Evolutionary conservation across 2,113 vertebrate genomes (phyloP).

Genomic region (Halcyon malimbica): DNA sequence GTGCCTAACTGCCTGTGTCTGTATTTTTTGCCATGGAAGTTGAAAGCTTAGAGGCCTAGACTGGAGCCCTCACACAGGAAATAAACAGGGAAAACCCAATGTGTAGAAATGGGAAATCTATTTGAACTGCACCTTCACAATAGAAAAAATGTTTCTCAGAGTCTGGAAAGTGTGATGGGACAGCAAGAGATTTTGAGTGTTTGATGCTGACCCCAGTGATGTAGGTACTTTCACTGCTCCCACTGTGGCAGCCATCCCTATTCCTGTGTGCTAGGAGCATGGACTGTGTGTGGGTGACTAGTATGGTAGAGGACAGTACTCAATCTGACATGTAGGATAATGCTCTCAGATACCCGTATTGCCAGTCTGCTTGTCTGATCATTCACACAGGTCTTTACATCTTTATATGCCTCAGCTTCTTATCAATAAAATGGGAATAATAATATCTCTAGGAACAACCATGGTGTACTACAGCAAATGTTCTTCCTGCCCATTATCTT

Average conservation of each 20-base stretch:
- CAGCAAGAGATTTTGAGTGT: not conserved
- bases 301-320: not conserved
- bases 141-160: not conserved
- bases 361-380: not conserved
- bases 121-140: not conserved
- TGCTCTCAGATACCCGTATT: not conserved
- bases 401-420: not conserved
- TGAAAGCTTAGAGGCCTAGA: not conserved
- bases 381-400: not conserved
- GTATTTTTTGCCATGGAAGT: not conserved
- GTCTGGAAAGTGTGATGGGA: not conserved
- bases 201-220: not conserved
- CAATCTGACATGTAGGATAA: not conserved
- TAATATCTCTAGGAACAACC: not conserved
- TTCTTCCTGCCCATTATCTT: not conserved
- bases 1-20: not conserved
- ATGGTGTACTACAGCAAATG: not conserved
- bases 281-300: not conserved
- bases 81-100: not conserved
- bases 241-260: not conserved
- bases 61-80: not conserved
- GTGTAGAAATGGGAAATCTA: not conserved
- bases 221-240: not conserved
- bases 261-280: not conserved
- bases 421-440: not conserved